Evolutionary conservation across 1,140 invertebrate genomes (phyloP).

Genomic region (Antheraea mylitta): DNA sequence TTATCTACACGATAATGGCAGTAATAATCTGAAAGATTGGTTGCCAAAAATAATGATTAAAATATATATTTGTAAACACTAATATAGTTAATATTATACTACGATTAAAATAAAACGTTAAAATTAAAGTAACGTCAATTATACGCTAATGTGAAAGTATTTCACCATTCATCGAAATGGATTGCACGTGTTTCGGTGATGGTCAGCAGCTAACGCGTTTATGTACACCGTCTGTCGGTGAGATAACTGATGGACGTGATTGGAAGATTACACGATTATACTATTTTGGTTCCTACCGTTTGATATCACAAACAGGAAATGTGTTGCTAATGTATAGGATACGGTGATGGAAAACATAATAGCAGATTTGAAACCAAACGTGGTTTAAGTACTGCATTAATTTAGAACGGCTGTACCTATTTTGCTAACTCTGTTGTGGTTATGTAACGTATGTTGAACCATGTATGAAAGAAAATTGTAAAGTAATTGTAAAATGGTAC

Average conservation of each 20-base stretch:
- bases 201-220: not conserved
- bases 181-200: constrained; percentile 3
- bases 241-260: constrained; percentile 2
- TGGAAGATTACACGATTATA: constrained; percentile 1
- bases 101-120: not conserved
- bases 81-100: not conserved
- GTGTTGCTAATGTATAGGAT: not conserved
- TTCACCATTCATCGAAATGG: not conserved
- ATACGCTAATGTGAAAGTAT: not conserved
- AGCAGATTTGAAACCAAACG: not conserved
- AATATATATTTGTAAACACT: no score
- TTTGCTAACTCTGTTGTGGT: no score
- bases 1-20: no score
- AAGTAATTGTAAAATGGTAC: no score
- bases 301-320: constrained; percentile 1
- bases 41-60: no score
- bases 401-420: no score
- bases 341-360: not conserved
- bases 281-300: not conserved
- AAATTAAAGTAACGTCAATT: not conserved
- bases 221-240: not conserved
- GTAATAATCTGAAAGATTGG: no score
- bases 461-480: no score
- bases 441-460: no score
- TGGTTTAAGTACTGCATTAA: no score